Evolutionary conservation across 2,888 invertebrate species (phyloP), one percentile per base, ranked within the genome.

Genomic region (Eilema caniola): DNA sequence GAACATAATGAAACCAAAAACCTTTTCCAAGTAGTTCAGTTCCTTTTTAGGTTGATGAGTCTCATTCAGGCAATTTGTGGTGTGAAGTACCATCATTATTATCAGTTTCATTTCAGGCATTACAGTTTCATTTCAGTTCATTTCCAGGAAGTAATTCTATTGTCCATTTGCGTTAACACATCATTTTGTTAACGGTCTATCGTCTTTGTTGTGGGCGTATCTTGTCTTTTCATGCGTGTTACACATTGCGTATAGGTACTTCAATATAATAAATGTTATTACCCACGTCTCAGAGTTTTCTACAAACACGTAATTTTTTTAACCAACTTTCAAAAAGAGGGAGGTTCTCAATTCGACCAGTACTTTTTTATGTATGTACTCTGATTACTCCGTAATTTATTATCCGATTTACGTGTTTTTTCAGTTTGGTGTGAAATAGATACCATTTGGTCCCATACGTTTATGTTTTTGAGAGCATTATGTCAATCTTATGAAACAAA

Each of bases 1-100:
- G 47, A 5, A 47, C 7, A 20, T 47, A 47, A 47, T 14, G 20
- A 16, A 47, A 20, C 20, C 47, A 20, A 47, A 47, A 47, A 20
- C 20, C 47, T 53, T 53, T 53, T n/a, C 53, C 7, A 53, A 20
- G 7, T 53, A 0, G 47, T 53, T 53, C 53, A n/a, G 20, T 53
- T 53, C 8, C n/a, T 53, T 53, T 53, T 53, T 53, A n/a, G 53
- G n/a, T n/a, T 53, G 53, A 53, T 53, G 53, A 53, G 53, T 53
- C n/a, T 10, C n/a, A 53, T 53, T 53, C 16, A 8, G 16, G 59
- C 2, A 25, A 4, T 25, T 59, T 25, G 59, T 24, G 16, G 8
- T 25, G 12, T 25, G 25, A 59, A 24, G 59, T 25, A 28, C 59
- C 59, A 24, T 16, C 59, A 59, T 59, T 59, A 25, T 20, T 60